Conservation (phyloP, 2,797 vertebrate genomes). For the Sardinella longiceps region DNA sequence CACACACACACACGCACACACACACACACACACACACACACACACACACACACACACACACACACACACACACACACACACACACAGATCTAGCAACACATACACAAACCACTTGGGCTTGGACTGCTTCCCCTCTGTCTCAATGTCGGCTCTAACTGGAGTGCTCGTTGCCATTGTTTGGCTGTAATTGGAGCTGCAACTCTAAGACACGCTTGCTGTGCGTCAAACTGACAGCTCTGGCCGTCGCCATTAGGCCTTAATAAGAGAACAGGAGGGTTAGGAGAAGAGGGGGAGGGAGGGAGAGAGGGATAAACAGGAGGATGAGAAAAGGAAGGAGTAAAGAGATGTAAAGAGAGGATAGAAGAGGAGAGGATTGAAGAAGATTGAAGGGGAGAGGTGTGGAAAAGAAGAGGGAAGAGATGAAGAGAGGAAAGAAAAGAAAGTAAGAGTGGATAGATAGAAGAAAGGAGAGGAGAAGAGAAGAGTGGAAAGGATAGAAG, state of each 20-base stretch:
- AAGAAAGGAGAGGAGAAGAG: not conserved
- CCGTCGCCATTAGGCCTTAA: conserved; percentile 75
- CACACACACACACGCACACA: not conserved
- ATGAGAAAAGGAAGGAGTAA: conserved; percentile 22
- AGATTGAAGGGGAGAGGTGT: too few species aligned
- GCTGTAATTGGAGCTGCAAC: conserved; percentile 74
- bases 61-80: not conserved
- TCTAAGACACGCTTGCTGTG: conserved; percentile 59
- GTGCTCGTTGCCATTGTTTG: conserved; percentile 54
- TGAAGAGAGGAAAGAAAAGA: not conserved
- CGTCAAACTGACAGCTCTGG: conserved; percentile 65
- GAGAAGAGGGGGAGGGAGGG: not conserved
- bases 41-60: conserved; percentile 11
- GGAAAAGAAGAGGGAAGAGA: not conserved
- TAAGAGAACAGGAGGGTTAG: conserved; percentile 57
- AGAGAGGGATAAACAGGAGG: conserved; percentile 36
- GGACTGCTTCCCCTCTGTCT: conserved; percentile 31
- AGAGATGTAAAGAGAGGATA: too few species aligned
- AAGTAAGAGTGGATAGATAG: not conserved
- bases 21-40: conserved; percentile 19
- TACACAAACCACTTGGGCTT: conserved; percentile 28
- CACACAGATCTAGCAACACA: conserved; percentile 9
- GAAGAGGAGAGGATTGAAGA: too few species aligned
- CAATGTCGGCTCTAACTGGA: conserved; percentile 35
- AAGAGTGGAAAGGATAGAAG: not conserved